Evolutionary conservation across 2,888 invertebrate species (phyloP).

Genomic region (Drosophila trichaetosa): DNA sequence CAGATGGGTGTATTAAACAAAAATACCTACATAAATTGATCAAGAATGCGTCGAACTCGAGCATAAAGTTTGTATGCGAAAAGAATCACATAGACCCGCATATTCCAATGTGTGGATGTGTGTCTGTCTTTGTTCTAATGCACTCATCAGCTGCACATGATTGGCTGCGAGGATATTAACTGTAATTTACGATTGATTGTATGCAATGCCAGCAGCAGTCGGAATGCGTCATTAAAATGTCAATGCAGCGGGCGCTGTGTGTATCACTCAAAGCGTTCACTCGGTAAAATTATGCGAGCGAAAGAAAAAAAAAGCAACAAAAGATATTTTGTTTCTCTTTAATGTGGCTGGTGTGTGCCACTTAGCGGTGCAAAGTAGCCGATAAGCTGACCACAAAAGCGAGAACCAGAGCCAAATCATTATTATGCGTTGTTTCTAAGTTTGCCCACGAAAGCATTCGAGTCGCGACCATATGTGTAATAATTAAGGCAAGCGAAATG

Average conservation of each 20-base stretch:
- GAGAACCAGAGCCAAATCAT: not conserved
- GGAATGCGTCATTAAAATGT: conserved; percentile 29
- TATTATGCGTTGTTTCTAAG: not conserved
- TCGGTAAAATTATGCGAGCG: not conserved
- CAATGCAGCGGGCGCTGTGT: conserved; percentile 36
- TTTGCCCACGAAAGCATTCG: conserved; percentile 14
- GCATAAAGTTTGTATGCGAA: conserved; percentile 40
- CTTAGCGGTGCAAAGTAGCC: conserved; percentile 60
- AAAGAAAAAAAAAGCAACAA: not conserved
- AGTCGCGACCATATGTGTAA: conserved; percentile 15
- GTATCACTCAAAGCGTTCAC: conserved; percentile 9
- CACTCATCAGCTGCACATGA: conserved; percentile 54
- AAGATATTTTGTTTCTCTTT: not conserved
- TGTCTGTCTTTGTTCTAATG: conserved; percentile 6
- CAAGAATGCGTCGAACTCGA: conserved; percentile 31
- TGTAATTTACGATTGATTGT: conserved; percentile 38
- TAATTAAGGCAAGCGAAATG: conserved; percentile 29
- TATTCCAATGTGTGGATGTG: conserved; percentile 10
- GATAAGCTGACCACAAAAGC: conserved; percentile 40
- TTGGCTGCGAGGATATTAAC: conserved; percentile 26
- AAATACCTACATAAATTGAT: conserved; percentile 53
- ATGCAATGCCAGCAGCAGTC: conserved; percentile 62
- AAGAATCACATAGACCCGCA: conserved; percentile 55
- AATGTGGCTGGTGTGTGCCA: conserved; percentile 36
- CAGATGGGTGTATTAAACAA: not conserved